phyloP scores from a whole-genome alignment of 2,113 vertebrate genomes.

The Anhinga anhinga region DNA sequence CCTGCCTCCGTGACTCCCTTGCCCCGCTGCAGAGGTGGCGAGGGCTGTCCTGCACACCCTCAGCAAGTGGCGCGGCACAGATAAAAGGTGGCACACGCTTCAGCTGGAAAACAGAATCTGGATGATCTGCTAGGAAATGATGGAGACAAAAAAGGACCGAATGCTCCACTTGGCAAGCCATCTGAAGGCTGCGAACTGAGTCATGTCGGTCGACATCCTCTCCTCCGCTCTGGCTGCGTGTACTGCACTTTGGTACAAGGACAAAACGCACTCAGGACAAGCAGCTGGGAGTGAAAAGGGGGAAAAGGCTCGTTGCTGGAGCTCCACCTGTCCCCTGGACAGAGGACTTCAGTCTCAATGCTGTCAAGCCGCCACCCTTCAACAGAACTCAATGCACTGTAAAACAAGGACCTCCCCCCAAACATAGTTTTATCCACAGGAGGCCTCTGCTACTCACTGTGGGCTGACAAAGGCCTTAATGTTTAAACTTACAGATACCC shows the following conservation, averaged over 20 bases:
- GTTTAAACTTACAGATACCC: background rate
- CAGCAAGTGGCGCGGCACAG: fast-evolving
- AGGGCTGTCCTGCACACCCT: background rate
- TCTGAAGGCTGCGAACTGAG: background rate
- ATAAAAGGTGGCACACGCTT: fast-evolving
- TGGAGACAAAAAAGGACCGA: background rate
- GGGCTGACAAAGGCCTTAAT: conserved; percentile 44
- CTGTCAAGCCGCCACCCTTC: background rate
- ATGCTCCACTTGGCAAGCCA: background rate
- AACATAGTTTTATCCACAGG: background rate
- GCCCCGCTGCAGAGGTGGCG: background rate
- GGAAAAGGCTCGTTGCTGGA: background rate
- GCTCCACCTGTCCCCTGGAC: conserved; percentile 1
- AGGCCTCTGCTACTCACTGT: background rate
- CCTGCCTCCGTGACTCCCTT: background rate
- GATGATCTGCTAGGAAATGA: background rate
- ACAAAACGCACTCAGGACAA: fast-evolving
- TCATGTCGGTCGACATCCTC: fast-evolving
- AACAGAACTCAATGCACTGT: background rate
- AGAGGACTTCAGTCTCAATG: background rate
- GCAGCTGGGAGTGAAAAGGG: background rate
- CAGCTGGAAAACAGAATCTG: background rate
- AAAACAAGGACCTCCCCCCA: background rate
- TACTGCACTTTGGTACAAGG: background rate
- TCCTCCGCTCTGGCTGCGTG: background rate